A percentile compares a stretch with the other conserved stretches of the same genome.
Conservation (phyloP, 2,113 vertebrate species). For the Carlito syrichta region DNA sequence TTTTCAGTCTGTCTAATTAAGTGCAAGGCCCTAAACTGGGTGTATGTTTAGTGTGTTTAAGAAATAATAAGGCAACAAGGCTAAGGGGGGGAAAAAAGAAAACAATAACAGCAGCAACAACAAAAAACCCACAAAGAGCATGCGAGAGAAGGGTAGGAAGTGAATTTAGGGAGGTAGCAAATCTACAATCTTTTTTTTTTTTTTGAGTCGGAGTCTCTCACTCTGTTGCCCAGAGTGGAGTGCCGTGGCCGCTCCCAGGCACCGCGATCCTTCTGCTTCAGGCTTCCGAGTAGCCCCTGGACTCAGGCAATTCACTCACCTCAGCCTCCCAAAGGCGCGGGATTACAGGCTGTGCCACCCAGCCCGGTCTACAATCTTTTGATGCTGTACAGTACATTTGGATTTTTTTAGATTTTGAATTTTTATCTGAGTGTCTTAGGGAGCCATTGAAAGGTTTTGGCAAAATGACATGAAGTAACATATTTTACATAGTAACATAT, state of each 20-base stretch:
- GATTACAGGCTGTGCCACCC: no score
- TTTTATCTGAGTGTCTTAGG: neutral
- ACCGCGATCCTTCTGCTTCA: no score
- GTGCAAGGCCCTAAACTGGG: neutral
- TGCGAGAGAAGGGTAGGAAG: neutral
- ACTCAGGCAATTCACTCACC: no score
- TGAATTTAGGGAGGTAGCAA: neutral
- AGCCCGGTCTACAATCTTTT: no score
- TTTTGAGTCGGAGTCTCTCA: no score
- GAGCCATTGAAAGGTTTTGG: neutral
- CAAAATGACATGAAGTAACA: neutral
- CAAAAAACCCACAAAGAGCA: no score
- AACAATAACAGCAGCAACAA: fast-evolving
- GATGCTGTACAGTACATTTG: neutral
- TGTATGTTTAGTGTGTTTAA: neutral
- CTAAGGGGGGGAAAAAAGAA: fast-evolving
- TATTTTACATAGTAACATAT: no score
- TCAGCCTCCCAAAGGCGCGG: no score
- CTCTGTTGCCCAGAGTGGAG: no score
- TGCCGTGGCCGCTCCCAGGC: no score
- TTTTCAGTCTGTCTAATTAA: neutral
- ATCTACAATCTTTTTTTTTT: no score
- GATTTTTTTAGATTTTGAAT: neutral
- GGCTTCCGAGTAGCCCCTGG: no score
- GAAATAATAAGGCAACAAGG: neutral